These are phyloP conservation scores for Phthorimaea operculella DNA, from an alignment of 1,140 invertebrate species.

Conservation along the genomic window DNA sequence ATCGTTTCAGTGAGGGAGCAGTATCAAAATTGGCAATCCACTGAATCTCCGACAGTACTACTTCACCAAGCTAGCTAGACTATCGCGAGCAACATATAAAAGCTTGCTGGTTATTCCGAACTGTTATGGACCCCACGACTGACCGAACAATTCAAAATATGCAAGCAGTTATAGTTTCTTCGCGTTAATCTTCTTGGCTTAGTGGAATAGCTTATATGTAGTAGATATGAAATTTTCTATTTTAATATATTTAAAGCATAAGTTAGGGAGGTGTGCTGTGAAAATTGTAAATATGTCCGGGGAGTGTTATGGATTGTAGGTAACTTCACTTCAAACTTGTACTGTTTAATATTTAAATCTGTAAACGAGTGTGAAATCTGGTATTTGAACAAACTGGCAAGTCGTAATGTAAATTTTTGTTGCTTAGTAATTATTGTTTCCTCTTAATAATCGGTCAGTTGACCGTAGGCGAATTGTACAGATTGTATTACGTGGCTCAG, in stretches of 20 bases:
- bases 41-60: background rate
- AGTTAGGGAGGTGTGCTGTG: slow-evolving; percentile 16
- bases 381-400: slow-evolving; percentile 24
- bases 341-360: slow-evolving; percentile 17
- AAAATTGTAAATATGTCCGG: slow-evolving; percentile 30
- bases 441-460: slow-evolving; percentile 20
- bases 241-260: slow-evolving; percentile 60
- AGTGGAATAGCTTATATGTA: slow-evolving; percentile 6
- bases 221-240: slow-evolving; percentile 64
- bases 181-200: too few relatives aligned
- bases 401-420: slow-evolving; percentile 27
- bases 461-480: slow-evolving; percentile 47
- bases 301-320: slow-evolving; percentile 21
- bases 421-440: slow-evolving; percentile 39
- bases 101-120: too few relatives aligned
- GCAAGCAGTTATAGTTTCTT: too few relatives aligned
- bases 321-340: slow-evolving; percentile 2
- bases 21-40: background rate
- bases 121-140: too few relatives aligned
- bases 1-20: background rate
- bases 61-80: slow-evolving; percentile 6
- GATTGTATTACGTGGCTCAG: slow-evolving; percentile 23
- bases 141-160: too few relatives aligned
- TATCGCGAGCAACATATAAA: slow-evolving; percentile 11
- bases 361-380: slow-evolving; percentile 8